Conservation (phyloP, 2,113 vertebrate genomes). For the human (Homo sapiens) region GRCh38 chr5:146917501-146918000, state of each 20-base stretch:
- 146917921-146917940: neutral
- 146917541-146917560: neutral
- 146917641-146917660: neutral
- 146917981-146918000: neutral
- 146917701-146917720: neutral
- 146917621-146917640: neutral
- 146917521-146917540: neutral
- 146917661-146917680: neutral
- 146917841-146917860: neutral
- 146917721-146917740: neutral
- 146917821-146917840: fast-evolving
- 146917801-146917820: neutral
- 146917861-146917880: neutral
- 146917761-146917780: neutral
- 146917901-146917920: neutral
- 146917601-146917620: neutral
- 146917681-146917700: neutral
- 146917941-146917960: neutral
- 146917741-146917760: neutral
- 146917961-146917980: neutral
- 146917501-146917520: neutral
- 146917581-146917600: neutral
- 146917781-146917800: neutral
- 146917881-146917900: neutral
- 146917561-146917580: neutral